These are phyloP conservation scores for Onychomys torridus DNA, from an alignment of 2,797 vertebrate species.

Conservation along the genomic window DNA sequence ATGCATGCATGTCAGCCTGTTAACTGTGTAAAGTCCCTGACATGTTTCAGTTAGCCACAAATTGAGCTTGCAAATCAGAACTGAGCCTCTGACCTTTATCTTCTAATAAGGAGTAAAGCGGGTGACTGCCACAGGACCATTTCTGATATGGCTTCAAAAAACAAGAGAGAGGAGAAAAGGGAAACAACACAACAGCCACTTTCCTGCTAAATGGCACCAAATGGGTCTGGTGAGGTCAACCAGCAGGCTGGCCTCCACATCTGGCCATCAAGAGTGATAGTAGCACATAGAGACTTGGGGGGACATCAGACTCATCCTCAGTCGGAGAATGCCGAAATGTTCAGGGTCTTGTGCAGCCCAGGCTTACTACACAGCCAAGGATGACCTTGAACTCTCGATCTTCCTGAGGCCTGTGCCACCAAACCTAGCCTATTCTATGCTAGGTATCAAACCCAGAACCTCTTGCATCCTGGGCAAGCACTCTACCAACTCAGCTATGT, in stretches of 20 bases:
- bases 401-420: not conserved
- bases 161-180: fast-evolving
- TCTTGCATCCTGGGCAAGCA: not conserved
- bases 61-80: slow-evolving; percentile 73
- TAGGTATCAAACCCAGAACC: not conserved
- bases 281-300: fast-evolving
- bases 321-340: not conserved
- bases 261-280: not conserved
- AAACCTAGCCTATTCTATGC: not conserved
- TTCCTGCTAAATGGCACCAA: slow-evolving; percentile 55
- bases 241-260: not conserved
- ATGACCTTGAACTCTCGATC: not conserved
- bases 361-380: not conserved
- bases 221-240: fast-evolving
- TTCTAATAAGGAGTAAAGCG: slow-evolving; percentile 39
- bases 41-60: slow-evolving; percentile 3
- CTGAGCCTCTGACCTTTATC: slow-evolving; percentile 76
- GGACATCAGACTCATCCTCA: not conserved
- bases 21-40: slow-evolving; percentile 16
- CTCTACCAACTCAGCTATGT: not conserved
- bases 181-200: not conserved
- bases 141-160: slow-evolving; percentile 58
- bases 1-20: not conserved
- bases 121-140: not conserved
- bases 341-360: not conserved